Conservation (phyloP, 2,888 invertebrate species). For the Oegoconia quadripuncta region DNA sequence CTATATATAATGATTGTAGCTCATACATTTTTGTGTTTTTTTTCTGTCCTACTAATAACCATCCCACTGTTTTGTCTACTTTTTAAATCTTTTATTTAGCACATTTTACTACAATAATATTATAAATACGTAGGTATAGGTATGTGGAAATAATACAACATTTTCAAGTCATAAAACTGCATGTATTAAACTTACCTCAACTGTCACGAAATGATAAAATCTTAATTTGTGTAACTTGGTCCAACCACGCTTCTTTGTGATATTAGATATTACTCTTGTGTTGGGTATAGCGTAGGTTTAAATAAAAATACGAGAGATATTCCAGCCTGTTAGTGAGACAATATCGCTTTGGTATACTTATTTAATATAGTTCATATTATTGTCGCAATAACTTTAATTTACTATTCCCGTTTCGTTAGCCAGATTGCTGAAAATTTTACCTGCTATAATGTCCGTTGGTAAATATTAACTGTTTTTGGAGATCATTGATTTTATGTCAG, state of each 20-base stretch:
- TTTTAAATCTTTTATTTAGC: neutral
- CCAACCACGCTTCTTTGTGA: slow-evolving; percentile 30
- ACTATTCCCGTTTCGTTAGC: too few relatives aligned
- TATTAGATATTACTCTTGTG: neutral
- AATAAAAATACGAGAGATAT: neutral
- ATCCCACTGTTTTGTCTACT: too few relatives aligned
- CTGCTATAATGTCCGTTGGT: too few relatives aligned
- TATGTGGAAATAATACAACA: slow-evolving; percentile 19
- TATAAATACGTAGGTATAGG: neutral
- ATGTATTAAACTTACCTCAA: slow-evolving; percentile 20
- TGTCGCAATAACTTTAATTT: too few relatives aligned
- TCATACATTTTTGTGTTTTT: too few relatives aligned
- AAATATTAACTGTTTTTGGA: too few relatives aligned
- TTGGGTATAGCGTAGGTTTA: neutral
- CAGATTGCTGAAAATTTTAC: too few relatives aligned
- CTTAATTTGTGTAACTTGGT: slow-evolving; percentile 59
- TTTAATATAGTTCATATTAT: too few relatives aligned
- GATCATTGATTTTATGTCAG: too few relatives aligned
- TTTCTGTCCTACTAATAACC: too few relatives aligned
- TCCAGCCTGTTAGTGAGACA: neutral
- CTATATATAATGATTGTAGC: too few relatives aligned
- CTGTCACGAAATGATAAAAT: slow-evolving; percentile 51
- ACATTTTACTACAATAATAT: neutral
- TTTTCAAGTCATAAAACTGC: slow-evolving; percentile 30
- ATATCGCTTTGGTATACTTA: slow-evolving; percentile 5